These are phyloP conservation scores for Drosophila asahinai DNA, from an alignment of 1,140 invertebrate species.

Conservation along the genomic window DNA sequence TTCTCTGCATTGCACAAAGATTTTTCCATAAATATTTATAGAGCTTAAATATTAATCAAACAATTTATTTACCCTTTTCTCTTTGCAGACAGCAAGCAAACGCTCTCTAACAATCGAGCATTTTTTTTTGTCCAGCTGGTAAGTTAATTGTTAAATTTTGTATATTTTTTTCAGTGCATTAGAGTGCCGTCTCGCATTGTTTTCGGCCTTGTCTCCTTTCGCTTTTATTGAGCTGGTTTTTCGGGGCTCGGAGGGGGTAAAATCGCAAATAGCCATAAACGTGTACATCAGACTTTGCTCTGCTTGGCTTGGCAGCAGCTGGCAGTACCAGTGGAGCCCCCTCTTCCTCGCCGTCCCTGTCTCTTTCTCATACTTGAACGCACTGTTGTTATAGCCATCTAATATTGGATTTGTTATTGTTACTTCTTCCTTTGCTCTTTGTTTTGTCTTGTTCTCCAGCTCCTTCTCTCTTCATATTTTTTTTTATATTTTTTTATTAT, in stretches of 20 bases:
- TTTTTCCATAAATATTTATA: too few relatives aligned
- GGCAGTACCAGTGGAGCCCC: constrained; percentile 17
- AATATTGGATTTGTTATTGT: constrained; percentile 81
- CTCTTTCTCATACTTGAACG: constrained; percentile 45
- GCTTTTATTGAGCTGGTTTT: constrained; percentile 40
- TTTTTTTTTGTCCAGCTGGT: neutral
- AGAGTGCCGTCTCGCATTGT: constrained; percentile 21
- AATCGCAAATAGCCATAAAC: constrained; percentile 72
- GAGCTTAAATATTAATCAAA: too few relatives aligned
- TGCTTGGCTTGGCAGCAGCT: constrained; percentile 48
- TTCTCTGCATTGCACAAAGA: too few relatives aligned
- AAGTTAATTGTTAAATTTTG: neutral
- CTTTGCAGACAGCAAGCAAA: neutral
- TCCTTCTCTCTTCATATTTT: neutral
- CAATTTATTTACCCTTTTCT: too few relatives aligned
- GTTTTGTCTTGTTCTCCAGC: constrained; percentile 34
- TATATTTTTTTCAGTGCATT: constrained; percentile 9
- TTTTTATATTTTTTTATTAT: constrained; percentile 35
- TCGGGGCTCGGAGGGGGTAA: constrained; percentile 8
- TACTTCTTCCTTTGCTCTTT: constrained; percentile 52
- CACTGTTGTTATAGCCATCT: constrained; percentile 74
- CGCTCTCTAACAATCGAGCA: neutral
- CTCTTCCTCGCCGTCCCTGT: neutral
- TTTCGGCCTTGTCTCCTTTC: constrained; percentile 37
- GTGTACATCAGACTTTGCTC: constrained; percentile 51